Evolutionary conservation across 92 coral and sea anemone genomes (phyloP).

Genomic region (Micromussa lordhowensis): DNA sequence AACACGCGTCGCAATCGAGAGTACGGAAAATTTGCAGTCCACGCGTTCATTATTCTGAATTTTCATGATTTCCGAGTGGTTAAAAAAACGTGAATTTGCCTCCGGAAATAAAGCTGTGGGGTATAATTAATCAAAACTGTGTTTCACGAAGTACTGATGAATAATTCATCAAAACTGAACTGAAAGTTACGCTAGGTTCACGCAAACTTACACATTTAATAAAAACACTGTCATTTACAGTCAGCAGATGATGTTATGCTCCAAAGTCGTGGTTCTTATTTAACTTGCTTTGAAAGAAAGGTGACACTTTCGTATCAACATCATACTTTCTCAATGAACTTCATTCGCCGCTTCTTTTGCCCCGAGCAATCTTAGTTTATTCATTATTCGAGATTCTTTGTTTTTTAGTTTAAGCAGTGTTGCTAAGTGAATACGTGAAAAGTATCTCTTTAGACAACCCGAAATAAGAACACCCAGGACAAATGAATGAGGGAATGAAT

Average conservation of each 20-base stretch:
- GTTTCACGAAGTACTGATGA: neutral
- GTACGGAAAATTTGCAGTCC: neutral
- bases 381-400: neutral
- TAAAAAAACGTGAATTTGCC: neutral
- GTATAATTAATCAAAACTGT: neutral
- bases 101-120: neutral
- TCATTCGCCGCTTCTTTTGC: neutral
- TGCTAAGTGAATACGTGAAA: neutral
- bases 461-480: neutral
- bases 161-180: neutral
- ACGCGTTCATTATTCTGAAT: neutral
- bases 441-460: neutral
- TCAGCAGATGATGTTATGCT: neutral
- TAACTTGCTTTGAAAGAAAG: neutral
- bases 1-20: neutral
- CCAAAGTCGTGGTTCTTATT: neutral
- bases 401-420: neutral
- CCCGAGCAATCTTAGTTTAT: neutral
- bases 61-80: neutral
- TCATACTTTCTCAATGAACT: neutral
- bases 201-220: neutral
- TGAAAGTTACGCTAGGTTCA: neutral
- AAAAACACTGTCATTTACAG: slow-evolving; percentile 9
- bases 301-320: neutral
- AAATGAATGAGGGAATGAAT: neutral